Base-by-base conservation (phyloP, 2,113 vertebrate species). In the Chaenocephalus aceratus region DNA sequence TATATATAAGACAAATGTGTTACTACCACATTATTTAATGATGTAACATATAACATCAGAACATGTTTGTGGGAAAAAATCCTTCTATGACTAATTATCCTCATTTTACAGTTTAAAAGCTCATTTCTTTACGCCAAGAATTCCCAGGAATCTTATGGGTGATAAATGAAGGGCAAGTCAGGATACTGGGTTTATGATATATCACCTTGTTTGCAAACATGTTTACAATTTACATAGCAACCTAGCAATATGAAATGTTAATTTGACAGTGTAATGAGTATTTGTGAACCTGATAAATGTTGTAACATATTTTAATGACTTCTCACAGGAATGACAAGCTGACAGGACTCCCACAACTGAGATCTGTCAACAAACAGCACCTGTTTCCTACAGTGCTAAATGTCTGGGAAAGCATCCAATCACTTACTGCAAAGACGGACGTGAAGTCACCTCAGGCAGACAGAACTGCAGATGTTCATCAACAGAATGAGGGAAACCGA, bases 251-350 rank as follows among this genome's bases (percentile, higher is more conserved):
- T 59, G 34, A 16, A 3, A 34, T 4, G 6, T 34, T 34, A 34
- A 34, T 15, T 16, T 59, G 3, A 48, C 52, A 30, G 12, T 62
- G 14, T 44, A 10, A 10, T 41, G 36, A 46, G 21, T 23, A 46
- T 46, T 46, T 59, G 21, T 41, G 41, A 16, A 57, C 3, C 66
- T 44, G 44, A 30, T 30, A 1, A 6, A 12, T 15, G 9, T 18
- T 75, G 23, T 48, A 21, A 34, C 36, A 41, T 65, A 51, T 64
- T 63, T 48, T 6, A 59, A 0, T 21, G 58, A 63, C 41, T 61
- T 66, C 34, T 77, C 79, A 15, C 73, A 93, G 90, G 75, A 75
- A 65, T 76, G 79, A 80, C 49, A 89, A 86, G 65, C 30, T 84
- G 36, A 18, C 54, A 11, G 82, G 80, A 70, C 13, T 90, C 13